These are phyloP conservation scores for Theristicus caerulescens DNA, from an alignment of 2,113 vertebrate genomes.

Conservation along the genomic window DNA sequence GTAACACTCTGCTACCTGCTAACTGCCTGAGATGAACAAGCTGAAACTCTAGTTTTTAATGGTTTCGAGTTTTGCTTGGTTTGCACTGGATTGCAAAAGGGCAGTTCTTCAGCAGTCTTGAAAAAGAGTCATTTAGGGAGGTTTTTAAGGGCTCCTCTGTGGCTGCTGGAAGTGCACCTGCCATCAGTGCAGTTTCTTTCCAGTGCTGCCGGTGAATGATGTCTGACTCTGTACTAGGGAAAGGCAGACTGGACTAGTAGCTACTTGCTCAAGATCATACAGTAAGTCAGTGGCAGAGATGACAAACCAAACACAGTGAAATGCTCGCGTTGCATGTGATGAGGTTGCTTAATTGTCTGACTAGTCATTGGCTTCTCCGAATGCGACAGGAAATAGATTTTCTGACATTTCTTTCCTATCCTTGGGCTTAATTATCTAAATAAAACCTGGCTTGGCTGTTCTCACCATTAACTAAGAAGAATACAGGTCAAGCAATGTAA, in stretches of 20 bases:
- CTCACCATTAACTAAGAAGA: background rate
- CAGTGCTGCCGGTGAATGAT: background rate
- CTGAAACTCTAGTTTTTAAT: background rate
- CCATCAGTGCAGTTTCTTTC: background rate
- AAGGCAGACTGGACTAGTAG: background rate
- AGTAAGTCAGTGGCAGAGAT: background rate
- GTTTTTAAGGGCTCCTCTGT: background rate
- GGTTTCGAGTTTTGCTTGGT: background rate
- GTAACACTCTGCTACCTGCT: background rate
- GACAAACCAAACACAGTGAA: background rate
- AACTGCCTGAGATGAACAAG: background rate
- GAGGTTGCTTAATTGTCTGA: background rate
- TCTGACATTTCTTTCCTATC: background rate
- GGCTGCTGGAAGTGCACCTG: background rate
- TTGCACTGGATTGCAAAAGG: background rate
- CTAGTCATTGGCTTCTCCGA: background rate
- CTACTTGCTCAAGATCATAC: background rate
- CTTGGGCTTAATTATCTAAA: background rate
- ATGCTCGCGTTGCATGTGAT: rapidly evolving
- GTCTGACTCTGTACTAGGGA: background rate
- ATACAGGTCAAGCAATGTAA: background rate
- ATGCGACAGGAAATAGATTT: background rate
- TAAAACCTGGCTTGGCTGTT: background rate
- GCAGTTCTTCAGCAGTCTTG: background rate
- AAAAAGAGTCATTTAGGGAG: background rate